Evolutionary conservation across 2,113 vertebrate genomes (phyloP).

Genomic region (Tragelaphus strepsiceros): DNA sequence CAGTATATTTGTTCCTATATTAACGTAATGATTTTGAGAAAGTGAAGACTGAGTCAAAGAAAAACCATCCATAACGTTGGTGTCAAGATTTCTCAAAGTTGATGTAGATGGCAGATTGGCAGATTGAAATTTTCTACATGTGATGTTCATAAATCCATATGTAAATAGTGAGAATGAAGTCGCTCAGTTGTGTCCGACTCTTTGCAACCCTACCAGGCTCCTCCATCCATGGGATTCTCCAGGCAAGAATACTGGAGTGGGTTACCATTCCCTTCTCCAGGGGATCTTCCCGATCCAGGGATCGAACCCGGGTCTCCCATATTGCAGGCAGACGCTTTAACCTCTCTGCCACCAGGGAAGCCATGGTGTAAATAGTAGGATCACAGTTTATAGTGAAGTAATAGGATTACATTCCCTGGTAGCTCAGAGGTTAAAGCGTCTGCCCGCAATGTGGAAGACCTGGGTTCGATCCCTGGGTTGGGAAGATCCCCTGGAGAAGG

Average conservation of each 20-base stretch:
- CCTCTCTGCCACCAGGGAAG: no score
- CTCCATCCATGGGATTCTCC: no score
- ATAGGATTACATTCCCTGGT: not conserved
- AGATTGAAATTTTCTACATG: not conserved
- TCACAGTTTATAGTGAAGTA: not conserved
- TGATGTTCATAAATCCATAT: not conserved
- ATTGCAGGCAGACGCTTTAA: no score
- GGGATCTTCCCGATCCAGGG: no score
- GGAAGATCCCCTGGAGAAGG: no score
- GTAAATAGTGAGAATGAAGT: not conserved
- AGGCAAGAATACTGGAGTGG: no score
- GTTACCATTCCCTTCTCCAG: no score
- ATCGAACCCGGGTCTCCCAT: accelerated
- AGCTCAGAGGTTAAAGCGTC: no score
- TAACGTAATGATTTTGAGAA: not conserved
- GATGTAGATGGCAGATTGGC: not conserved
- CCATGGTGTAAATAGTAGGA: not conserved
- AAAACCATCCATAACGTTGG: not conserved
- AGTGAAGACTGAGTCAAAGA: not conserved
- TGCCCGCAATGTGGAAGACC: no score
- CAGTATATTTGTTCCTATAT: not conserved
- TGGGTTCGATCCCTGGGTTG: no score
- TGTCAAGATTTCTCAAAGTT: not conserved
- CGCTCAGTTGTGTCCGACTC: accelerated
- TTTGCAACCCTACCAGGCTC: no score